Base-by-base conservation (phyloP, 1,140 invertebrate genomes). In the Pseudobourletiella spinata region DNA sequence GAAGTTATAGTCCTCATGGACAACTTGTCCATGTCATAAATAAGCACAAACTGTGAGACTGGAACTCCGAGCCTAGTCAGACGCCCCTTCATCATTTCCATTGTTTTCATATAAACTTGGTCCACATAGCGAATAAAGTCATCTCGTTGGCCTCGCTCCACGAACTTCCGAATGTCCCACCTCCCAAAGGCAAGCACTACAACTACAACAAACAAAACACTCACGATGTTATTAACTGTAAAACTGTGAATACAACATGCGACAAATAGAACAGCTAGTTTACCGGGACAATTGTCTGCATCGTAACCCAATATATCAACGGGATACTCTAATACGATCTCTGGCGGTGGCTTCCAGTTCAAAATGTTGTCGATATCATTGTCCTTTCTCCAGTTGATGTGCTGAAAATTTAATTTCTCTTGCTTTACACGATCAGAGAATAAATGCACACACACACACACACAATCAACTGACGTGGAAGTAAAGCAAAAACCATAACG, bases 21-120 rank as follows among this genome's bases (percentile, higher is more conserved):
- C 18, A 64, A 44, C 30, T 57, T 57, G 30, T 66, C 57, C 57
- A 63, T 63, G 29, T 66, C 65, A 28, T 59, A 24, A 25, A 66
- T 57, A 2, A 48, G 26, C 22, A 46, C 30, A 48, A 59, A 63
- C 24, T 66, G 60, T 16, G 59, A 59, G 32, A 66, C 64, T 30
- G 20, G 24, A 3, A 24, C 30, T 15, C 51, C 44, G 11, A 18
- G 32, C 8, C 44, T 15, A 2, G 39, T 59, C 20, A 46, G 43
- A 28, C 35, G 35, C 4, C 16, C 15, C 28, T 42, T 55, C 24
- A 66, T 42, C 18, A 48, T 14, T 8, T 56, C 25, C 25, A 57
- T 30, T 1, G 43, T 18, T 6, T 15, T 26, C 26, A 35, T 26
- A 26, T 30, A 50, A 3, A 63, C 14, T 28, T 57, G 24, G 28